A percentile compares a stretch with the other conserved stretches of the same genome.
Evolutionary conservation across 2,113 vertebrate genomes (phyloP).

Genomic region (Sardina pilchardus): DNA sequence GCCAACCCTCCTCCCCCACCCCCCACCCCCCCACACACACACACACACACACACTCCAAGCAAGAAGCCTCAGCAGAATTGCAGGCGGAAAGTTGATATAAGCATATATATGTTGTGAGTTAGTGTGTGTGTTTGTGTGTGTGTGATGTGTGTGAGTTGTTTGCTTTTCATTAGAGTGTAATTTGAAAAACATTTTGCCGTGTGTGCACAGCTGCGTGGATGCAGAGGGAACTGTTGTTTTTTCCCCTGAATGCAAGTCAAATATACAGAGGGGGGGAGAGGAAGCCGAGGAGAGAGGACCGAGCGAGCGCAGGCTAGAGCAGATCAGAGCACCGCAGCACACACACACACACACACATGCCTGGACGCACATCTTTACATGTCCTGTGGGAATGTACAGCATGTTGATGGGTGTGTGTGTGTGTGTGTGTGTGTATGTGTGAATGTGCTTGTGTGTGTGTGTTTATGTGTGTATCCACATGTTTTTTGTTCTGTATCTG

Average conservation of each 20-base stretch:
- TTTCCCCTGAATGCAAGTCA: slow-evolving; percentile 34
- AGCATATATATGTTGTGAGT: neutral
- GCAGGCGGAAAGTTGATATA: slow-evolving; percentile 33
- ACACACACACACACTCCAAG: no score
- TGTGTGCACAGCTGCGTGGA: slow-evolving; percentile 56
- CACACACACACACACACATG: neutral
- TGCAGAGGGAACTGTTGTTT: slow-evolving; percentile 29
- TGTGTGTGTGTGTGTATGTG: slow-evolving; percentile 68
- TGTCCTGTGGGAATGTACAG: no score
- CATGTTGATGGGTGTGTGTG: slow-evolving; percentile 68
- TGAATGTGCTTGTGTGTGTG: neutral
- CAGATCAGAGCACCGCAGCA: no score
- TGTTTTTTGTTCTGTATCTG: slow-evolving; percentile 39
- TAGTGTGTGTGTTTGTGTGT: slow-evolving; percentile 19
- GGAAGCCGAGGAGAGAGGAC: slow-evolving; percentile 32
- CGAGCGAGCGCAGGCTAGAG: no score
- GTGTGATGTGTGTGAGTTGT: slow-evolving; percentile 23
- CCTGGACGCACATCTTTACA: neutral
- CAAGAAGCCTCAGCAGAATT: neutral
- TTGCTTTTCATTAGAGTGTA: slow-evolving; percentile 53
- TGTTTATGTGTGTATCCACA: neutral
- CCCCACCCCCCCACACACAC: neutral
- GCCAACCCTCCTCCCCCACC: no score
- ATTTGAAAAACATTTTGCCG: slow-evolving; percentile 52
- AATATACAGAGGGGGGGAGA: slow-evolving; percentile 32